Conservation (phyloP, 2,888 invertebrate genomes). For the Thalpophila matura region DNA sequence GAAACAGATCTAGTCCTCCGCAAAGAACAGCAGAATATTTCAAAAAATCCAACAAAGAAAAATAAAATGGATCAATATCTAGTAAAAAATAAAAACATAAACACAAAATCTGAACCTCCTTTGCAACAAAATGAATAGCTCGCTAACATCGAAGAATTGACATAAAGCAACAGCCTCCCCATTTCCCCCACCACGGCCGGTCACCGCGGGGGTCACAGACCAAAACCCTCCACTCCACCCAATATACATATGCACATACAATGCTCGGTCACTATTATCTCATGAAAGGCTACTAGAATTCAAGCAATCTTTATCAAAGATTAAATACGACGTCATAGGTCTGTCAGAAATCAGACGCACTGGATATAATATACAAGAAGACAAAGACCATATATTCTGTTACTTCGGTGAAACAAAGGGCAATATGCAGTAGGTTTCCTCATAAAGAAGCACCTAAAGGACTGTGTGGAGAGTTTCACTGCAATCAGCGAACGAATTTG, state of each 20-base stretch:
- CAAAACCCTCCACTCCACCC: no score
- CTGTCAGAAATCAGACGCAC: not conserved
- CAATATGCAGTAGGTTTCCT: not conserved
- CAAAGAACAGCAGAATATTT: not conserved
- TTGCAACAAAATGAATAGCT: not conserved
- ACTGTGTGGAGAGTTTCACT: not conserved
- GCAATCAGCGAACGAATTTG: not conserved
- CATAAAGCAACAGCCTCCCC: not conserved
- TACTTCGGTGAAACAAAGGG: not conserved
- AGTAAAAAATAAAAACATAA: not conserved
- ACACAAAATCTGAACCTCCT: not conserved
- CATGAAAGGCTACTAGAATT: not conserved
- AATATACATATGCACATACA: not conserved
- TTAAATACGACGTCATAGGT: not conserved
- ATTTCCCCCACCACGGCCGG: not conserved
- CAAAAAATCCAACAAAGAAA: not conserved
- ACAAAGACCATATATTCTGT: not conserved
- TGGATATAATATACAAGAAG: not conserved
- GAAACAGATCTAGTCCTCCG: not conserved
- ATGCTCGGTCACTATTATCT: not conserved
- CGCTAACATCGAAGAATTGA: not conserved
- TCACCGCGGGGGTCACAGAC: not conserved
- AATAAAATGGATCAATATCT: not conserved
- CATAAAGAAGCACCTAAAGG: not conserved
- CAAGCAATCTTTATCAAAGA: not conserved